Evolutionary conservation across 2,888 invertebrate species (phyloP), one percentile per base, ranked within the genome.

Genomic region (Xylophagus ater): DNA sequence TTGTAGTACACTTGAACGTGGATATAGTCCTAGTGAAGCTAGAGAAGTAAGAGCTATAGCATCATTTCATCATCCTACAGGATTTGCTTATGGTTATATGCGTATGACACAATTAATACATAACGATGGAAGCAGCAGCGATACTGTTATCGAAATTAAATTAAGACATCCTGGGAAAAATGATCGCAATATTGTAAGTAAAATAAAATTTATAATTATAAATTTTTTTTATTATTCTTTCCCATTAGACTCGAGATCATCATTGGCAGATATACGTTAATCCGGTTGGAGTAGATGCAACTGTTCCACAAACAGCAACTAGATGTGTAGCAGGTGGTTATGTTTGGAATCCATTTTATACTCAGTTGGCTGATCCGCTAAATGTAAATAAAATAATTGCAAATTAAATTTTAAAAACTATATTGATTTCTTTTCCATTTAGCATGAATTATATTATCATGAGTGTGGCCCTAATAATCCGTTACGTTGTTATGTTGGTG

Each of bases 211-310:
- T n/a, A n/a, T n/a, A n/a, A n/a, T n/a, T 15, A 8, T 18, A 40
- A 35, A 20, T 19, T 35, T 40, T 34, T 41, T 4, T 24, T 17
- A 33, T 38, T n/a, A n/a, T n/a, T n/a, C n/a, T n/a, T 49, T 26
- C 57, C n/a, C n/a, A n/a, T n/a, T n/a, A 87, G 81, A 88, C 90
- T 0, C 69, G 70, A 52, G 72, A 84, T 55, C 92, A 92, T 64
- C 78, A 83, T 52, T 92, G 90, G 90, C 82, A 85, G 36, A 81
- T 92, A 51, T 92, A 76, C 60, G 90, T 92, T 24, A 92, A 90
- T 67, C 82, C 87, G 0, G 85, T 92, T 30, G 89, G 88, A 1
- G 88, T 89, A 38, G 92, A 92, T 67, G 90, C 90, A 1, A 74
- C 84, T 0, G 89, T 90, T 5, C 73, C 79, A 59, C 78, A 81